Percentiles rank a stretch among this genome's conserved stretches.
Evolutionary conservation across 2,797 vertebrate species (phyloP).

Genomic region (Manis crassicaudata): DNA sequence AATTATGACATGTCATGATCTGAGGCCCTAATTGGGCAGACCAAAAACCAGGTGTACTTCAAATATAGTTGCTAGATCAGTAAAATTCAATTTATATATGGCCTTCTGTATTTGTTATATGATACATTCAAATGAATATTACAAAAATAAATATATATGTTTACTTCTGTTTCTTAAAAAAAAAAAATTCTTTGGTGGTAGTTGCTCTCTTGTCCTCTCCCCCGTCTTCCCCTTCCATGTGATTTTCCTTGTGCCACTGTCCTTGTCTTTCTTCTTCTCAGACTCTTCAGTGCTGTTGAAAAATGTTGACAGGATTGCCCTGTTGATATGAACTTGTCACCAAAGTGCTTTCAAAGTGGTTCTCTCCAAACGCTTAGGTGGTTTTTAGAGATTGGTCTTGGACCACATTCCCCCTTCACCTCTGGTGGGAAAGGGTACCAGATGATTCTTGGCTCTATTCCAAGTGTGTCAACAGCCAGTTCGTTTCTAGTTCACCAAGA

Average conservation of each 20-base stretch:
- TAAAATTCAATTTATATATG: too few species aligned
- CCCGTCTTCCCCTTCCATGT: neutral
- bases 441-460: slow-evolving; percentile 31
- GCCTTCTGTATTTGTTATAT: too few species aligned
- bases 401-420: neutral
- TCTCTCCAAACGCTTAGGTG: neutral
- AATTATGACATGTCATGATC: too few species aligned
- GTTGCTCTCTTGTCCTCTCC: neutral
- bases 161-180: too few species aligned
- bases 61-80: too few species aligned
- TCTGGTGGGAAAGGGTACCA: neutral
- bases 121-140: too few species aligned
- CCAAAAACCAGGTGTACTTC: too few species aligned
- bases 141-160: too few species aligned
- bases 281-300: neutral
- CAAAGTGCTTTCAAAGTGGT: neutral
- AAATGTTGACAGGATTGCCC: neutral
- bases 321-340: neutral
- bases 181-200: neutral
- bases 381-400: neutral
- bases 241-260: neutral
- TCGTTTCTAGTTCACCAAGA: slow-evolving; percentile 65
- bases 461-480: slow-evolving; percentile 59
- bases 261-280: neutral
- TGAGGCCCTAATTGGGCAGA: too few species aligned